Base-by-base conservation (phyloP, 2,888 invertebrate species). In the Plebejus anna region DNA sequence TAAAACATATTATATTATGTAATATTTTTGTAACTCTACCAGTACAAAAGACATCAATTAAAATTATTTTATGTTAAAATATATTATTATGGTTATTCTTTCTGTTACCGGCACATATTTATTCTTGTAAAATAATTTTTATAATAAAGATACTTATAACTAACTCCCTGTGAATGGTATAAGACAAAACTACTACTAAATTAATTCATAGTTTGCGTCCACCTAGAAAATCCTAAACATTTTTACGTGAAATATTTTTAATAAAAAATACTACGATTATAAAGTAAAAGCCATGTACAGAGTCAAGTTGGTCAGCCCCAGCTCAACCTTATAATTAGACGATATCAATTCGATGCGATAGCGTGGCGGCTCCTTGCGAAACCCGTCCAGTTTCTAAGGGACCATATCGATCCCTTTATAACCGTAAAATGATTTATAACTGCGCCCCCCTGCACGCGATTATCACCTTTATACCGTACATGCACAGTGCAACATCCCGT, bases 321-420 rank as follows among this genome's bases (percentile, higher is more conserved):
- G 84, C 88, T 87, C 83, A 89, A 89, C 90, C 90, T 89, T 90
- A 90, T 92, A 92, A 93, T 93, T 93, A 93, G 89, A 88, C 87
- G 88, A 91, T 92, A 92, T 92, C 91, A 90, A 90, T 90, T 90
- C 89, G 90, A 91, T 88, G 88, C 89, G 90, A 91, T 92, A 89
- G 87, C 89, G 87, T 86, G 84, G 88, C 88, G 85, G 87, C 86
- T 87, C 87, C 90, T 93, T 92, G 88, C 92, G 89, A 92, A 93
- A 93, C 90, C 86, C 82, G 87, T 88, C 87, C 87, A 85, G 86
- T 87, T 86, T 89, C 89, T 87, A 87, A 89, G 88, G 90, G 87
- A 89, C 89, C 88, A 89, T 88, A 88, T 87, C 85, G 83, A 87
- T 85, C 83, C 79, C 70, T 78, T 70, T 70, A 72, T 76, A 75